Conservation (phyloP, 2,113 vertebrate species). For the Aspidoscelis tigris region DNA sequence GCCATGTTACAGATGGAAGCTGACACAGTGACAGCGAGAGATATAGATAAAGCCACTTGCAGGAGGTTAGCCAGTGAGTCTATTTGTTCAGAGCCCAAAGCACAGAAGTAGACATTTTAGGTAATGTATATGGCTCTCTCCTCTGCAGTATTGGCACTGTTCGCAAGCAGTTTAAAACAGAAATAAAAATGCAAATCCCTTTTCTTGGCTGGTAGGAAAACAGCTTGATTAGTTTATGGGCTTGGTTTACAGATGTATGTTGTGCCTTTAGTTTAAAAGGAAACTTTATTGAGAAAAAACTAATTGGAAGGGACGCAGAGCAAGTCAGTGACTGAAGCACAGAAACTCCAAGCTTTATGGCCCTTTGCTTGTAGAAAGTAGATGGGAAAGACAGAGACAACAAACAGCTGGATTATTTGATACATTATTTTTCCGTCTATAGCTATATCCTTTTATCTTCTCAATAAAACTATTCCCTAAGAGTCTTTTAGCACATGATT, state of each 20-base stretch:
- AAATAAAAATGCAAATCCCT: slow-evolving; percentile 18
- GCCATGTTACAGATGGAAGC: not conserved
- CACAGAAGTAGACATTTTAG: not conserved
- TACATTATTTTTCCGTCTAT: not conserved
- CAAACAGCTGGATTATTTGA: slow-evolving; percentile 11
- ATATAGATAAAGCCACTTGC: not conserved
- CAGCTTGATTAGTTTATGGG: slow-evolving; percentile 27
- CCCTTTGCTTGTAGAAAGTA: not conserved
- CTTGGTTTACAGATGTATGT: slow-evolving; percentile 9
- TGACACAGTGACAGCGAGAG: not conserved
- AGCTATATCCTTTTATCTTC: slow-evolving; percentile 3
- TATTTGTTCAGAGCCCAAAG: not conserved
- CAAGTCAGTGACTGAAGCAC: slow-evolving; percentile 4
- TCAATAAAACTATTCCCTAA: slow-evolving; percentile 10
- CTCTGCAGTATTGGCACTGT: not conserved
- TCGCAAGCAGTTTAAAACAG: slow-evolving; percentile 1
- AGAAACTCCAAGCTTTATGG: not conserved
- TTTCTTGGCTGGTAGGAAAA: not conserved
- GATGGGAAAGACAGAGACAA: not conserved
- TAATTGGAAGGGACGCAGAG: not conserved
- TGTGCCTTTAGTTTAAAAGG: slow-evolving; percentile 1
- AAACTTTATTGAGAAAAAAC: slow-evolving; percentile 20
- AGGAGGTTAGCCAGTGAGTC: not conserved
- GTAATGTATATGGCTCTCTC: not conserved
- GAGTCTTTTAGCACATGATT: not conserved